phyloP scores from a whole-genome alignment of 2,113 vertebrate species.

The Otocyon megalotis region DNA sequence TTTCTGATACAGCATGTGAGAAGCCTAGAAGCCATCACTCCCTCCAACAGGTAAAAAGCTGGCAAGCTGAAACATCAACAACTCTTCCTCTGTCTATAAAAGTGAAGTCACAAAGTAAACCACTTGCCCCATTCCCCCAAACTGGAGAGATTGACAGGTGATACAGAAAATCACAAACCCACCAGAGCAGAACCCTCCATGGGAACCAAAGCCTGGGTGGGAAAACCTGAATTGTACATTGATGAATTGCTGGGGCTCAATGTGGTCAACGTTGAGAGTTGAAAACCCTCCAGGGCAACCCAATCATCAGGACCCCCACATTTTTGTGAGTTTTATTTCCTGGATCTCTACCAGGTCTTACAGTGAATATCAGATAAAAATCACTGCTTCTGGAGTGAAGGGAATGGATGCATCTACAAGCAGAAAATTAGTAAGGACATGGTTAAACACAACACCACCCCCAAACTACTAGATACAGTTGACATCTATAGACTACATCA shows the following conservation, averaged over 20 bases:
- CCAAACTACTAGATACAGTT: background rate
- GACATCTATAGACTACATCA: background rate
- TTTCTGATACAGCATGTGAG: background rate
- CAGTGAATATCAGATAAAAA: background rate
- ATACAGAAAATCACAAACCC: background rate
- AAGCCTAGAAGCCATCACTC: background rate
- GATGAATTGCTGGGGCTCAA: background rate
- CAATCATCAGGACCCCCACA: background rate
- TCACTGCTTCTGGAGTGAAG: background rate
- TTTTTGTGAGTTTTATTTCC: background rate
- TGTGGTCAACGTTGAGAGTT: background rate
- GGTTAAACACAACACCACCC: background rate
- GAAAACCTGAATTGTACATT: background rate
- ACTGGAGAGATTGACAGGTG: background rate
- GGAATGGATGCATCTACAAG: background rate
- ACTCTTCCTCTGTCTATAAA: background rate
- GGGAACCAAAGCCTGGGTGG: background rate
- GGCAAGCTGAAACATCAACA: background rate
- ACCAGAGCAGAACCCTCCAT: background rate
- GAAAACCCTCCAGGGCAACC: background rate
- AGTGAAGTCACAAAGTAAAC: background rate
- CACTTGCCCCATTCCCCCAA: background rate
- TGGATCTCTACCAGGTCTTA: background rate
- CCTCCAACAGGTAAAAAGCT: background rate
- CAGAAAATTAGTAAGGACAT: background rate